phyloP scores from a whole-genome alignment of 2,888 invertebrate species.

The Hemistola chrysoprasaria region DNA sequence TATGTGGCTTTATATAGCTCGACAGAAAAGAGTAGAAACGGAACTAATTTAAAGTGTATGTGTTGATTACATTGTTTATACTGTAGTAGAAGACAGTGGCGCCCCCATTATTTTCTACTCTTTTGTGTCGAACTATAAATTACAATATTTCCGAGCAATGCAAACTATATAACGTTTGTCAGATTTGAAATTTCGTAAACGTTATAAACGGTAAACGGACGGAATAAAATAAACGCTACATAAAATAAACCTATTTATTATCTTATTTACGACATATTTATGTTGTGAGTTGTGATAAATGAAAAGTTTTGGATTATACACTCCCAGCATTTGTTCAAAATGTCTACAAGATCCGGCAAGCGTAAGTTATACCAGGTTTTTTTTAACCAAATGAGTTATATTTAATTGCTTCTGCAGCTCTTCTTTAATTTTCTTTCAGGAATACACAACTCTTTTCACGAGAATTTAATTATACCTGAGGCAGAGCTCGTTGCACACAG shows the following conservation, averaged over 20 bases:
- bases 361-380: slow-evolving; percentile 46
- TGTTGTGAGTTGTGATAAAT: neutral
- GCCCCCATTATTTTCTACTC: no score
- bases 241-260: no score
- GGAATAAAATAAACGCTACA: slow-evolving; percentile 3
- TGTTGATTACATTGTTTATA: no score
- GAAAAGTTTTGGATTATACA: neutral
- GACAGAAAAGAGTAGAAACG: no score
- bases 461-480: slow-evolving; percentile 27
- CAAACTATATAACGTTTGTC: no score
- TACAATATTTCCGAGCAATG: no score
- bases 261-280: neutral
- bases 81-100: no score
- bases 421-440: slow-evolving; percentile 45
- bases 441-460: slow-evolving; percentile 51
- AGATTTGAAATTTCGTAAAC: slow-evolving; percentile 37
- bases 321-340: slow-evolving; percentile 27
- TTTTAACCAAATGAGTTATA: no score
- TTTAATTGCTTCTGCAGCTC: no score
- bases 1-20: no score
- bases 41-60: no score
- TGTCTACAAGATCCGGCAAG: slow-evolving; percentile 74
- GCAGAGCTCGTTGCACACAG: slow-evolving; percentile 35
- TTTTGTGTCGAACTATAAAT: no score
- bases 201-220: slow-evolving; percentile 34